phyloP scores from a whole-genome alignment of 2,797 vertebrate species.

The Scyliorhinus canicula region DNA sequence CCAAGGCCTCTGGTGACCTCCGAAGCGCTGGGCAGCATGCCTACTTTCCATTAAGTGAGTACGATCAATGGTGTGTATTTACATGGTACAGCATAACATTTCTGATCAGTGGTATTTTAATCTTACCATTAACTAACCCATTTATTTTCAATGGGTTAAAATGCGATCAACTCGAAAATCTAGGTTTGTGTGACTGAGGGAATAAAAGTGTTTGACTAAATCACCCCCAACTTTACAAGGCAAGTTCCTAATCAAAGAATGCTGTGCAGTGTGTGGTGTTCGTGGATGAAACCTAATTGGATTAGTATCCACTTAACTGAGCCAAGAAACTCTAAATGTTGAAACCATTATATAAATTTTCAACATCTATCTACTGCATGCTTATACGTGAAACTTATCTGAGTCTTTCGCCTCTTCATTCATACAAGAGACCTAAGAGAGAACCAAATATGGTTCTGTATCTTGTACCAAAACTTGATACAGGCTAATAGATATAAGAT shows the following conservation, averaged over 20 bases:
- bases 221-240: not conserved
- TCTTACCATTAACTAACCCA: not conserved
- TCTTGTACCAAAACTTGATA: not conserved
- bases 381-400: not conserved
- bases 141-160: too few species aligned
- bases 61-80: not conserved
- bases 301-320: not conserved
- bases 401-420: not conserved
- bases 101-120: not conserved
- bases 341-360: not conserved
- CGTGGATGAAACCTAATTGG: not conserved
- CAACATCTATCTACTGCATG: not conserved
- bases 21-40: not conserved
- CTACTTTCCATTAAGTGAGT: constrained; percentile 33
- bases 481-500: not conserved
- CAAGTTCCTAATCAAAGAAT: not conserved
- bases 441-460: not conserved
- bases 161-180: not conserved
- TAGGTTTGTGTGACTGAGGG: not conserved
- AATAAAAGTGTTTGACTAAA: not conserved
- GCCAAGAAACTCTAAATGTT: not conserved
- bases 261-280: not conserved
- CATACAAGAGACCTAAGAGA: not conserved
- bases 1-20: constrained; percentile 38
- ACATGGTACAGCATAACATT: not conserved